Percentiles rank a stretch among this genome's conserved stretches.
These are phyloP conservation scores for Triops cancriformis DNA, from an alignment of 1,140 invertebrate genomes.

Conservation along the genomic window DNA sequence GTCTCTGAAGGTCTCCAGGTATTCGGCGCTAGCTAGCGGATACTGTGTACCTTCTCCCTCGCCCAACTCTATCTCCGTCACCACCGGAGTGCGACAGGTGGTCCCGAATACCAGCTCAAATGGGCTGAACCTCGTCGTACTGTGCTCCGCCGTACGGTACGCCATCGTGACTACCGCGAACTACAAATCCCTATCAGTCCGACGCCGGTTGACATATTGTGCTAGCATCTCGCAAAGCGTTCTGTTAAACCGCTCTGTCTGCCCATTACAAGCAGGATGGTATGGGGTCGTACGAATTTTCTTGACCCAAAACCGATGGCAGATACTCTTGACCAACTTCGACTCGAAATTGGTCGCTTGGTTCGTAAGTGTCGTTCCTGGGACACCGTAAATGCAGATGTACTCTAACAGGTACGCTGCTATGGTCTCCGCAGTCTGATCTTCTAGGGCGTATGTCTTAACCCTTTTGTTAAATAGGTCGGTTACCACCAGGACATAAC, in stretches of 20 bases:
- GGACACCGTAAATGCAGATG: conserved; percentile 29
- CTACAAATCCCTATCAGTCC: conserved; percentile 9
- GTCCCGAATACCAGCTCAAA: not conserved
- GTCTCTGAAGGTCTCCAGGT: not conserved
- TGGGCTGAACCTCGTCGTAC: conserved; percentile 1
- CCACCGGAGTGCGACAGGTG: not conserved
- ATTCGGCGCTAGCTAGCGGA: not conserved
- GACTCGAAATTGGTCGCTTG: conserved; percentile 28
- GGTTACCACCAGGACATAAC: conserved; percentile 15
- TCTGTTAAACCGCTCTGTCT: conserved; percentile 33
- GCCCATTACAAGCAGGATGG: conserved; percentile 30
- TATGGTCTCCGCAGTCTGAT: conserved; percentile 20
- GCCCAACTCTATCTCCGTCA: not conserved
- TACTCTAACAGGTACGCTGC: not conserved
- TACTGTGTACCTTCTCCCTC: not conserved
- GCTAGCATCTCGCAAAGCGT: conserved; percentile 32
- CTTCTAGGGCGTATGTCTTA: not conserved
- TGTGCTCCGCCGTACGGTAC: not conserved
- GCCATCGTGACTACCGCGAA: not conserved
- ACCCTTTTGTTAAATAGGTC: not conserved
- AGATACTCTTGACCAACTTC: conserved; percentile 27
- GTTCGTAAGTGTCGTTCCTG: conserved; percentile 33
- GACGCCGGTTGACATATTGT: conserved; percentile 2
- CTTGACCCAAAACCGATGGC: conserved; percentile 27
- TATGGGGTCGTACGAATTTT: conserved; percentile 30